These are phyloP conservation scores for Saimiri boliviensis DNA, from an alignment of 2,113 vertebrate genomes.

Conservation along the genomic window DNA sequence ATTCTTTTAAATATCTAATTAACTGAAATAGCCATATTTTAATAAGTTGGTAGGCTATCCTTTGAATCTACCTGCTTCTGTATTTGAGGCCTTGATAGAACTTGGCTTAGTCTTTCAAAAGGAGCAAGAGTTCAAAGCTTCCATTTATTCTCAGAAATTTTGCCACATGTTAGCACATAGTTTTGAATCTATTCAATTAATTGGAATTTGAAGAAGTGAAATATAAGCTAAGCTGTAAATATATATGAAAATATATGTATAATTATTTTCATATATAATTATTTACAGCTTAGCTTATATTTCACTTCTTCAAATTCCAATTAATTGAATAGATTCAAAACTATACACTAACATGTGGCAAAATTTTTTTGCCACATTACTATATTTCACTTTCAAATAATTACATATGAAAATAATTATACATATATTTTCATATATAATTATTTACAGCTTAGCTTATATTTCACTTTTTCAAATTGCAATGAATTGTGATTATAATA, in stretches of 20 bases:
- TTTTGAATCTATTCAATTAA: conserved; percentile 22
- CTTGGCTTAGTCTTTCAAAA: not conserved
- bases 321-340: too few relatives aligned
- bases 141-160: not conserved
- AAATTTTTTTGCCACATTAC: too few relatives aligned
- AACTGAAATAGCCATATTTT: conserved; percentile 22
- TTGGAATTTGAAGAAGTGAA: not conserved
- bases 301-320: too few relatives aligned
- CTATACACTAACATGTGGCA: too few relatives aligned
- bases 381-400: not conserved
- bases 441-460: not conserved
- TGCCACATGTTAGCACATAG: not conserved
- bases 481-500: not conserved
- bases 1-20: conserved; percentile 1
- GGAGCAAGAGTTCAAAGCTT: not conserved
- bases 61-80: not conserved
- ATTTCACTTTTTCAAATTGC: not conserved
- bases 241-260: not conserved
- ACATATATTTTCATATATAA: not conserved
- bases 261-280: too few relatives aligned
- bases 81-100: not conserved
- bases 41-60: not conserved
- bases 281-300: not conserved
- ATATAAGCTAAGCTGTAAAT: not conserved
- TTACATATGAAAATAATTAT: too few relatives aligned